Conservation (phyloP, 2,888 invertebrate species). For the Ligdia adustata region DNA sequence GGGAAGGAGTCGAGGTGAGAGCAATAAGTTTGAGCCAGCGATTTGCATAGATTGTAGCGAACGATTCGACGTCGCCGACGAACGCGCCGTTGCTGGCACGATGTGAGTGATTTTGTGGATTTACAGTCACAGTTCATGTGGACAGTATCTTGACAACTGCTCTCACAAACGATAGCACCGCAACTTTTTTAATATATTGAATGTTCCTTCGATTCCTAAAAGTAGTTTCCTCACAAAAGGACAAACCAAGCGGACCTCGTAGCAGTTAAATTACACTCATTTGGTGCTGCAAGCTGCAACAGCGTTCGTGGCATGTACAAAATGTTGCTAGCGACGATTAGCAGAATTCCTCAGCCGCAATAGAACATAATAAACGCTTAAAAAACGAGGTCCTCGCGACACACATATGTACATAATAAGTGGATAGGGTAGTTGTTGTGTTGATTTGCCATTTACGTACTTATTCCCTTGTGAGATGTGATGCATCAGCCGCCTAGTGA, state of each 20-base stretch:
- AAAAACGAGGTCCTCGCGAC: conserved; percentile 74
- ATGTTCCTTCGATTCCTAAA: background rate
- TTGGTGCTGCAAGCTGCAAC: conserved; percentile 67
- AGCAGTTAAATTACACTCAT: conserved; percentile 76
- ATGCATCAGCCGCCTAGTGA: conserved; percentile 52
- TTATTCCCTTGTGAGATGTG: conserved; percentile 42
- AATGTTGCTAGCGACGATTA: conserved; percentile 78
- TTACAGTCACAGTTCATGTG: conserved; percentile 49
- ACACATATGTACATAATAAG: conserved; percentile 40
- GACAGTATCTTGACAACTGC: conserved; percentile 1
- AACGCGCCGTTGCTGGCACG: conserved; percentile 44
- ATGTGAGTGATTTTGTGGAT: conserved; percentile 65
- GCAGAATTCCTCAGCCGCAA: conserved; percentile 76
- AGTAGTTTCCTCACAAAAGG: conserved; percentile 16
- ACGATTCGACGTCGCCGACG: conserved; percentile 36
- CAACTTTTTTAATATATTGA: background rate
- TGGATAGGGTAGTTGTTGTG: conserved; percentile 53
- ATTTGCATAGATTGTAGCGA: conserved; percentile 81
- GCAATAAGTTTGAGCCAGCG: conserved; percentile 78
- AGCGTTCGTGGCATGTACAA: conserved; percentile 67
- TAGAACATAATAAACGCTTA: conserved; percentile 72
- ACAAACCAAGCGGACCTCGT: conserved; percentile 46
- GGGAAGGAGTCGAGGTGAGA: conserved; percentile 82
- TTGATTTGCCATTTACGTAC: conserved; percentile 67
- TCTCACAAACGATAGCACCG: background rate